Evolutionary conservation across 2,113 vertebrate species (phyloP).

Genomic region (Epinephelus lanceolatus): DNA sequence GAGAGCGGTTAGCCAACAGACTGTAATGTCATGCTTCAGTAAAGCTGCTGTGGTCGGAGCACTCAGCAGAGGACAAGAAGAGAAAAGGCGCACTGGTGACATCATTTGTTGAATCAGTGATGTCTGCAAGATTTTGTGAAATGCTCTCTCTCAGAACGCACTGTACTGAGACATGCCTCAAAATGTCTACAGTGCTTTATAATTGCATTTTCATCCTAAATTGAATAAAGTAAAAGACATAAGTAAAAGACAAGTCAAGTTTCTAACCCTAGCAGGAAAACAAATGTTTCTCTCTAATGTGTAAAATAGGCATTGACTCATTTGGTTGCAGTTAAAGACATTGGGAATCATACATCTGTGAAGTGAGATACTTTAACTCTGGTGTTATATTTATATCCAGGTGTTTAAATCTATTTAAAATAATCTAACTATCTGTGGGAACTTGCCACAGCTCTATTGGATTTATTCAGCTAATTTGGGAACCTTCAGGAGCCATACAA

Average conservation of each 20-base stretch:
- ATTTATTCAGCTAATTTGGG: conserved; percentile 51
- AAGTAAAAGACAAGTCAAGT: no score
- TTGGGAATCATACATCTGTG: not conserved
- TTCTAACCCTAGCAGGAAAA: not conserved
- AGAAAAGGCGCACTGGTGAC: conserved; percentile 36
- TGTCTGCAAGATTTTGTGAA: conserved; percentile 31
- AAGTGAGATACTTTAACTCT: conserved; percentile 1
- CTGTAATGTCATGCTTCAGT: conserved; percentile 62
- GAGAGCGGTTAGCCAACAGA: conserved; percentile 39
- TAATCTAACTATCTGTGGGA: conserved; percentile 15
- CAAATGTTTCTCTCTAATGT: not conserved
- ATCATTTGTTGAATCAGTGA: conserved; percentile 54
- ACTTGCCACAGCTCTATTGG: conserved; percentile 17
- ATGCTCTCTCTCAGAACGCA: not conserved
- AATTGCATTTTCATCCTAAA: not conserved
- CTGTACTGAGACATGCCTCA: not conserved
- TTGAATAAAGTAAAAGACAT: not conserved
- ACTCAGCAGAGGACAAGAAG: conserved; percentile 34
- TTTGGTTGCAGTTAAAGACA: not conserved
- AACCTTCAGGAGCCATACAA: conserved; percentile 16
- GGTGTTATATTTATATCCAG: conserved; percentile 13
- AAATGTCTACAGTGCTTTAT: not conserved
- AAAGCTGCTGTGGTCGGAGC: conserved; percentile 47
- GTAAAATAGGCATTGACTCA: not conserved
- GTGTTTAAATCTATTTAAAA: conserved; percentile 36